Base-by-base conservation (phyloP, 2,113 vertebrate species). In the Apaloderma vittatum region DNA sequence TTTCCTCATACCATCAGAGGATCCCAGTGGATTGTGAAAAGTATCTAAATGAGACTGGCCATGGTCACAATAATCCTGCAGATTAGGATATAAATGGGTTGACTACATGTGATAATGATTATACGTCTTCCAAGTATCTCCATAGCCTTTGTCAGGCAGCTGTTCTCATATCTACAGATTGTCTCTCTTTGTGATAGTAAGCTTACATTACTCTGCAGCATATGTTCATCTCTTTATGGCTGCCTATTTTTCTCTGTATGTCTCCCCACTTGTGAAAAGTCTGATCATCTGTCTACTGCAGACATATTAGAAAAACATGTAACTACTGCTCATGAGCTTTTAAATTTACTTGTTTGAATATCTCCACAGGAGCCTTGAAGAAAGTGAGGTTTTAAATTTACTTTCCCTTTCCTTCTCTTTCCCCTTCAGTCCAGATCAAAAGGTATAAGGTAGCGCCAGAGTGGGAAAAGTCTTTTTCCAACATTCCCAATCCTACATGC, bases 341-440 rank as follows among this genome's bases (percentile, higher is more conserved):
- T 52, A 91, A 83, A 58, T 63, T 62, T 75, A 65, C 8, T 66
- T 91, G 36, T 83, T 73, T 93, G 52, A 97, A 52, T 68, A 92
- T 95, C 15, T 21, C 73, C 66, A 67, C 16, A 19, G 32, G 48
- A 91, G 57, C 34, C 72, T 94, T 73, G 43, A 75, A 65, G 58
- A 96, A 97, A 97, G 65, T 37, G 36, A 82, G 83, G 48, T 97
- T 97, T 96, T 68, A 93, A 97, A 75, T 90, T 87, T 94, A 88
- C 59, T 93, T 86, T 45, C 74, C 51, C 75, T 46, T 85, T 43
- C 34, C 76, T 80, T 24, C 20, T 30, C 76, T 83, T 88, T 61
- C 29, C 8, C 0, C 9, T 72, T 88, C 6, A n/a, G 51, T 82
- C 65, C 86, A 94, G 77, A 96, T 96, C 76, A 97, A 88, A 97